Percentiles rank a stretch among this genome's conserved stretches.
phyloP scores from a whole-genome alignment of 1,140 invertebrate species.

The Argopecten irradians region DNA sequence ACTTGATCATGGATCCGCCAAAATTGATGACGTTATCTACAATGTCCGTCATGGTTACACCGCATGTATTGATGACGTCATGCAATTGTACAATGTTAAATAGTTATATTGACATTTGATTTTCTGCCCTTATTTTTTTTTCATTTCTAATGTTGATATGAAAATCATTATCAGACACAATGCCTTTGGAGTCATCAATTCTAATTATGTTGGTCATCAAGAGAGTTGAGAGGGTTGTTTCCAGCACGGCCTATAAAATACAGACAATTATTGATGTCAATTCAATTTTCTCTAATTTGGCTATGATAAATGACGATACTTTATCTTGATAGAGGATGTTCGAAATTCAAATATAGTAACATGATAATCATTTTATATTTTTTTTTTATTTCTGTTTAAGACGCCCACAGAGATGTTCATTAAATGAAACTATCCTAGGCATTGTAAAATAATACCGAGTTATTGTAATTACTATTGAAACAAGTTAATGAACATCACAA shows the following conservation, averaged over 20 bases:
- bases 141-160: too few relatives aligned
- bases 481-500: background rate
- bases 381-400: background rate
- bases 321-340: background rate
- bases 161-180: too few relatives aligned
- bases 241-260: background rate
- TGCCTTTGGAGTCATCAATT: background rate
- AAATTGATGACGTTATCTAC: too few relatives aligned
- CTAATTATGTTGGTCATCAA: background rate
- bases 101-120: too few relatives aligned
- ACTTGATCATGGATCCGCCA: too few relatives aligned
- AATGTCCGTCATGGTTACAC: too few relatives aligned
- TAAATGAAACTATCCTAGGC: too few relatives aligned
- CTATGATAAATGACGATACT: background rate
- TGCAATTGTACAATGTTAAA: too few relatives aligned
- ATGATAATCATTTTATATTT: background rate
- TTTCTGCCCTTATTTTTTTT: too few relatives aligned
- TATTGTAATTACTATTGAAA: background rate
- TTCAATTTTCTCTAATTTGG: background rate
- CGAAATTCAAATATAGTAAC: background rate
- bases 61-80: too few relatives aligned
- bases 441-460: background rate
- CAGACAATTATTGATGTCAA: background rate
- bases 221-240: background rate
- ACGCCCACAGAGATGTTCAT: background rate